These are phyloP conservation scores for Biston betularia DNA, from an alignment of 2,888 invertebrate genomes.

Conservation along the genomic window DNA sequence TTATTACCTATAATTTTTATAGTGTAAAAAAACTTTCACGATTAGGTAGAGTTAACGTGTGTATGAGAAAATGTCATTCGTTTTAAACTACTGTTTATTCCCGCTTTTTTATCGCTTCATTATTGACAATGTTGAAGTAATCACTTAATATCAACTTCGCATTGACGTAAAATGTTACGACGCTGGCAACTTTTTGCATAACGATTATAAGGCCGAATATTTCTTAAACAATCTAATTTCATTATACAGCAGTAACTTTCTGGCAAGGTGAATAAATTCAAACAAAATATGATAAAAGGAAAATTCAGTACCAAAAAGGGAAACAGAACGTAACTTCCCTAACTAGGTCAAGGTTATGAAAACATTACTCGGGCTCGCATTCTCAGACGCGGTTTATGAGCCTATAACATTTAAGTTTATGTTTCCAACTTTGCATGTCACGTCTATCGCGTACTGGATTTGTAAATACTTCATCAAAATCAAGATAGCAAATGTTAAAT, in stretches of 20 bases:
- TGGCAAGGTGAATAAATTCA: neutral
- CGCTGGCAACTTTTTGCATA: no score
- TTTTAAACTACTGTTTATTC: no score
- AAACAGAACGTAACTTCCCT: neutral
- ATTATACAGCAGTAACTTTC: neutral
- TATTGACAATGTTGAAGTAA: no score
- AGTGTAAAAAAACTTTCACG: no score
- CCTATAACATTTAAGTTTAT: slow-evolving; percentile 5
- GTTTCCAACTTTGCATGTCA: neutral
- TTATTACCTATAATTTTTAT: no score
- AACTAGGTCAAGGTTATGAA: slow-evolving; percentile 21
- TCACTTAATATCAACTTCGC: no score
- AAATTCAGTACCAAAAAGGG: neutral
- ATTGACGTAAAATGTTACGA: no score
- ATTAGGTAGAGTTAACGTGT: no score
- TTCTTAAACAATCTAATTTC: neutral
- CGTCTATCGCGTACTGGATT: neutral
- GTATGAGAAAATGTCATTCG: no score
- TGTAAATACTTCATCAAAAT: slow-evolving; percentile 7
- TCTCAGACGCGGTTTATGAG: slow-evolving; percentile 9
- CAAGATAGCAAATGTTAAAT: neutral
- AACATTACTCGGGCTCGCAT: neutral
- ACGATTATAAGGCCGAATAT: no score
- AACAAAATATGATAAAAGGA: neutral
- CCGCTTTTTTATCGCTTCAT: no score